Conservation (phyloP, 1,140 invertebrate genomes). For the Steinernema feltiae region DNA sequence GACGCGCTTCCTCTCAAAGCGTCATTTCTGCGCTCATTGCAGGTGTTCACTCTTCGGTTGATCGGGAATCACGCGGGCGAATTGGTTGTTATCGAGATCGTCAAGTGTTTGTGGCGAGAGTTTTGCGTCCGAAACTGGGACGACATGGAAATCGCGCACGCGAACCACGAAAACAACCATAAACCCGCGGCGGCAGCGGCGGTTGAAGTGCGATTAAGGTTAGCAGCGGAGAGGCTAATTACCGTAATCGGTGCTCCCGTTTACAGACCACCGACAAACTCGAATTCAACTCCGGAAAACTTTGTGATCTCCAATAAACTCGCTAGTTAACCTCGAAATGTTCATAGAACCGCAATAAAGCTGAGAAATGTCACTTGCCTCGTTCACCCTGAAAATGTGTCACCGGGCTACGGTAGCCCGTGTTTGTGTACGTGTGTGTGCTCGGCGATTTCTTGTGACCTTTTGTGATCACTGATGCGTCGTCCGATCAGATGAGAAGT, state of each 20-base stretch:
- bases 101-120: slow-evolving; percentile 60
- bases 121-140: slow-evolving; percentile 49
- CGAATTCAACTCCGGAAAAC: too few relatives aligned
- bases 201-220: neutral
- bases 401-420: too few relatives aligned
- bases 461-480: neutral
- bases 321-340: too few relatives aligned
- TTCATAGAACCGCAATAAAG: too few relatives aligned
- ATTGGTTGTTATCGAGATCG: slow-evolving; percentile 61
- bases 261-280: neutral
- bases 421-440: too few relatives aligned
- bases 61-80: slow-evolving; percentile 63
- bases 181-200: neutral
- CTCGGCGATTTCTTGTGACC: too few relatives aligned
- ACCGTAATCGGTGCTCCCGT: too few relatives aligned
- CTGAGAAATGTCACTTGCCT: too few relatives aligned
- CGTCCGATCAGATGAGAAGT: slow-evolving; percentile 12
- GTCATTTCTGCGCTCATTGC: slow-evolving; percentile 39
- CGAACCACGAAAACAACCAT: slow-evolving; percentile 27
- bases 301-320: too few relatives aligned
- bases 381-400: too few relatives aligned
- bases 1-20: slow-evolving; percentile 46
- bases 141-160: slow-evolving; percentile 41
- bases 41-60: slow-evolving; percentile 60
- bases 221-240: too few relatives aligned